Conservation (phyloP, 2,113 vertebrate species). For the Platysternon megacephalum region DNA sequence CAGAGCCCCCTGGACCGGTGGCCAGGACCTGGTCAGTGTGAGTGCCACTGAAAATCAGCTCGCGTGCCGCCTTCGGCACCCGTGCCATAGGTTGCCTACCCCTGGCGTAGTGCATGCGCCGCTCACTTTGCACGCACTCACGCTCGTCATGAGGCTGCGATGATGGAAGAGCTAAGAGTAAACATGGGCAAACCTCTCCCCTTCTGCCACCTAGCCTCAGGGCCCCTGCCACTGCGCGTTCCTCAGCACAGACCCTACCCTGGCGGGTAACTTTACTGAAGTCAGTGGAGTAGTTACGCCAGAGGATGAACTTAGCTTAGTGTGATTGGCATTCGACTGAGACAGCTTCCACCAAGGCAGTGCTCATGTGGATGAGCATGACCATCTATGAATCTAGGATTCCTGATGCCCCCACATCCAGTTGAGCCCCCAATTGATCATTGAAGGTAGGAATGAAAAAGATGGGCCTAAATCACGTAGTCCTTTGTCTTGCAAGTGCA, state of each 20-base stretch:
- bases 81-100: too few species aligned
- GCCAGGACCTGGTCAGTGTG: too few species aligned
- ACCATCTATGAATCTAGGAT: neutral
- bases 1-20: too few species aligned
- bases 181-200: fast-evolving
- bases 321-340: neutral
- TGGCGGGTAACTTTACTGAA: fast-evolving
- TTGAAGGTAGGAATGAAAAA: neutral
- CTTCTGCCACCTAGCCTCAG: neutral
- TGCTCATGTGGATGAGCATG: neutral
- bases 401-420: neutral
- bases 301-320: neutral
- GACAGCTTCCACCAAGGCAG: fast-evolving
- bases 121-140: neutral
- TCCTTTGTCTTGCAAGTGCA: neutral
- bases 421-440: neutral
- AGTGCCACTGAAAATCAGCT: too few species aligned
- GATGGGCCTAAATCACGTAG: neutral
- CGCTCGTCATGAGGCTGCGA: neutral
- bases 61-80: too few species aligned
- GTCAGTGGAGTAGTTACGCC: neutral
- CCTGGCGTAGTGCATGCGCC: neutral
- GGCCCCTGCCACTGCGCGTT: neutral
- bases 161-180: neutral
- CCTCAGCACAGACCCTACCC: neutral